Conservation (phyloP, 2,113 vertebrate genomes). For the Caloenas nicobarica region DNA sequence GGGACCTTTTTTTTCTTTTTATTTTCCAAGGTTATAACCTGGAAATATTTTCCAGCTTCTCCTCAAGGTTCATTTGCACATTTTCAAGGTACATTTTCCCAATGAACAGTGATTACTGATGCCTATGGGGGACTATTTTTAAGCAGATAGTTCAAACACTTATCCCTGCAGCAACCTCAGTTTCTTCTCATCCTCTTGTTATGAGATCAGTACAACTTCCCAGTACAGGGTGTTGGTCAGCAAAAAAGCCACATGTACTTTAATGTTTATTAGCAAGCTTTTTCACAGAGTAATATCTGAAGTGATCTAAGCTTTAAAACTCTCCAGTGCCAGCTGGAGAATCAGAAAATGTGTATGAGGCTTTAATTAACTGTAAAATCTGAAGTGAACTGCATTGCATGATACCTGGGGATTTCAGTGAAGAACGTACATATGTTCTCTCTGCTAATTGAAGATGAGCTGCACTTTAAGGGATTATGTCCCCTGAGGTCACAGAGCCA, state of each 20-base stretch:
- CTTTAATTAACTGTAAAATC: conserved; percentile 80
- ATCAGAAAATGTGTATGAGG: conserved; percentile 64
- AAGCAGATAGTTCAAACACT: not conserved
- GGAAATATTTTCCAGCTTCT: not conserved
- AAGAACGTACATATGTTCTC: conserved; percentile 77
- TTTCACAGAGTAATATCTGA: conserved; percentile 49
- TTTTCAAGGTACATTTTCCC: not conserved
- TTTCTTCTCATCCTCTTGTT: not conserved
- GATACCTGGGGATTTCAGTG: conserved; percentile 79
- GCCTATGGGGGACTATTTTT: not conserved
- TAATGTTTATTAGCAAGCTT: conserved; percentile 64
- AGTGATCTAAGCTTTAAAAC: conserved; percentile 59
- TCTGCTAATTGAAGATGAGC: conserved; percentile 78
- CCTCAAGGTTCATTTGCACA: not conserved
- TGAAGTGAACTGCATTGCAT: conserved; percentile 60
- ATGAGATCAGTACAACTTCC: not conserved
- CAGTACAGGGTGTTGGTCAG: not conserved
- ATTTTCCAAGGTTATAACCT: not conserved
- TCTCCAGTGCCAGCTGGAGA: conserved; percentile 67
- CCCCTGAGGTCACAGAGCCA: conserved; percentile 56
- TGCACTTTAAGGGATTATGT: conserved; percentile 75
- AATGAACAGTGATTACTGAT: not conserved
- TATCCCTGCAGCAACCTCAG: not conserved
- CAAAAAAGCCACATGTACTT: conserved; percentile 6
- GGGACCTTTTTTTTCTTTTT: not conserved